phyloP scores from a whole-genome alignment of 2,113 vertebrate species.

The Xiphias gladius region DNA sequence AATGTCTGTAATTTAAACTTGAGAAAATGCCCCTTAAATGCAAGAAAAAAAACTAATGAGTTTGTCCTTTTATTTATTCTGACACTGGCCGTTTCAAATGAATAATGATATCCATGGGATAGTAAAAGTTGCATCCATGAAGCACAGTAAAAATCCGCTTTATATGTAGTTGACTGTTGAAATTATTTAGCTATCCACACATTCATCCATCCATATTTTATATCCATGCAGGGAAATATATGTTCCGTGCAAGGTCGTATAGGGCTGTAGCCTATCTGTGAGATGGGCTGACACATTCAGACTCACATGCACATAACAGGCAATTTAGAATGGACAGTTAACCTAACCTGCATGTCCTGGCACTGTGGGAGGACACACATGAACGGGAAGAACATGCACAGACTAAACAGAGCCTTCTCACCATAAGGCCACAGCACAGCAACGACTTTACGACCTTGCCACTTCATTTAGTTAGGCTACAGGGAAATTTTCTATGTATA shows the following conservation, averaged over 20 bases:
- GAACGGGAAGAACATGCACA: background rate
- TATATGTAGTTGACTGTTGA: background rate
- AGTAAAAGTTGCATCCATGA: background rate
- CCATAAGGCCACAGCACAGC: background rate
- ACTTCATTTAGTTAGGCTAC: background rate
- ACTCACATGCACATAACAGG: background rate
- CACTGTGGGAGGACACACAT: background rate
- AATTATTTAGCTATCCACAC: background rate
- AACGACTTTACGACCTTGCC: background rate
- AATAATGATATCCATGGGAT: background rate
- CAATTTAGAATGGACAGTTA: background rate
- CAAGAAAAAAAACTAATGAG: background rate
- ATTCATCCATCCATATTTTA: background rate
- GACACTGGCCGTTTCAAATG: background rate
- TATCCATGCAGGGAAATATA: too few relatives aligned
- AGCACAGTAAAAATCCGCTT: background rate
- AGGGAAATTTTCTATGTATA: background rate
- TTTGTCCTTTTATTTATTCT: too few relatives aligned
- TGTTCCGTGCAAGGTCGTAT: too few relatives aligned
- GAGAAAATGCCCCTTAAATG: too few relatives aligned
- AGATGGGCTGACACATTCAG: background rate
- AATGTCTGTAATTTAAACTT: background rate
- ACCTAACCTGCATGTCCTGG: background rate
- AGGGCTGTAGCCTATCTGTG: too few relatives aligned
- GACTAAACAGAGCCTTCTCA: background rate